phyloP scores from a whole-genome alignment of 2,113 vertebrate genomes.

The Cavia porcellus region DNA sequence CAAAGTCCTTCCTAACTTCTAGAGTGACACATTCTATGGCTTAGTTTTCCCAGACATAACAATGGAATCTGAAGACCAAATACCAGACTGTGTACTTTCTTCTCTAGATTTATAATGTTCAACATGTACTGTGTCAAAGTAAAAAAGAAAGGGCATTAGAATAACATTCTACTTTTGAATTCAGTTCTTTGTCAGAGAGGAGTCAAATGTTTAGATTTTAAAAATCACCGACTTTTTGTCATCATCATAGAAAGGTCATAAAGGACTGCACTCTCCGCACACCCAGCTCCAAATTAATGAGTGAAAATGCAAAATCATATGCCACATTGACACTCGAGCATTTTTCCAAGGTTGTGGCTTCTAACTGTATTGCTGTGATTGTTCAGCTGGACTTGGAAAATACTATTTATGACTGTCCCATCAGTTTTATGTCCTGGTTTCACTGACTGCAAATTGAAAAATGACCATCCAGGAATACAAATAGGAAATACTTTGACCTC shows the following conservation, averaged over 20 bases:
- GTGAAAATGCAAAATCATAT: neutral
- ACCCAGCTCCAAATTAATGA: neutral
- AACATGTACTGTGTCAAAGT: neutral
- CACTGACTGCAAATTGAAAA: slow-evolving; percentile 55
- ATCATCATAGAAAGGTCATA: neutral
- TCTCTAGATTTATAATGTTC: slow-evolving; percentile 10
- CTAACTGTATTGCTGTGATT: neutral
- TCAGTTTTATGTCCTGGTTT: slow-evolving; percentile 12
- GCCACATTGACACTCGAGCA: neutral
- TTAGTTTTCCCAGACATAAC: neutral
- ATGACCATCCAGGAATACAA: slow-evolving; percentile 36
- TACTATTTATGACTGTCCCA: slow-evolving; percentile 35
- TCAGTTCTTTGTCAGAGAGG: neutral
- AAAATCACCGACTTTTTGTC: neutral
- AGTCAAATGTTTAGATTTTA: neutral
- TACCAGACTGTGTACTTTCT: slow-evolving; percentile 30
- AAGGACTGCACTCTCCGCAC: neutral
- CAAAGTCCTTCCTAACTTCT: neutral
- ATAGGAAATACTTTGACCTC: slow-evolving; percentile 23
- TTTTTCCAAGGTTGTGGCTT: neutral
- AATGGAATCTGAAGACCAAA: slow-evolving; percentile 22
- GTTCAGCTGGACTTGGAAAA: slow-evolving; percentile 29
- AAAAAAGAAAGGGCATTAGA: neutral
- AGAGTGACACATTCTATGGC: neutral
- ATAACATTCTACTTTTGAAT: slow-evolving; percentile 32